Evolutionary conservation across 2,113 vertebrate species (phyloP), one percentile per base, ranked within the genome.

Genomic region (Cephalopholis sonnerati): DNA sequence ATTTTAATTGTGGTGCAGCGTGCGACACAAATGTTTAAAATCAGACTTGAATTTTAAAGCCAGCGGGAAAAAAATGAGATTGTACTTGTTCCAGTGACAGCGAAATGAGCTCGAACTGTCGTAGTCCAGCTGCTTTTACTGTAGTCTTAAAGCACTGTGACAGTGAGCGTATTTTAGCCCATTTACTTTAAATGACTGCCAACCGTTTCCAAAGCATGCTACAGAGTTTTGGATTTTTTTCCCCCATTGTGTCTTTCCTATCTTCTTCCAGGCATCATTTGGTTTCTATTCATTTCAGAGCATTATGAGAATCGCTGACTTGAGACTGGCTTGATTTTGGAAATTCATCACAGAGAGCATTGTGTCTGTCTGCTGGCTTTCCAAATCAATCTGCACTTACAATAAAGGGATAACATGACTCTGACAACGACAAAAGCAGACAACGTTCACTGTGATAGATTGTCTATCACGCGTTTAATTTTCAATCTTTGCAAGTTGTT

Each of bases 241-340:
- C 32, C 32, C 32, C 32, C 32, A 70, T 41, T 70, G 18, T 29
- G 22, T 41, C 25, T 70, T 18, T 41, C 2, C 10, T 78, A 9
- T 61, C 48, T 48, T 59, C 68, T 32, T 68, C 32, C 62, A 48
- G 63, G 50, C 68, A 73, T 39, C 44, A 74, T 70, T 77, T 55
- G 24, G 46, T 46, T 78, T 67, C 22, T 18, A 25, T 63, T 83
- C 2, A 54, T 83, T 70, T 59, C 32, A 48, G 44, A 59, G n/a
- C n/a, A 74, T 63, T 29, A 39, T 53, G 17, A 79, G 70, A 79
- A 44, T 79, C 73, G 59, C 72, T 73, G 68, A 54, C 29, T 63
- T 74, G 51, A 74, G 59, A 54, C 50, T 61, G 20, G 27, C 54
- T 36, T 44, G 48, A 61, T 74, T 73, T 68, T 0, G 5, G 51